phyloP scores from a whole-genome alignment of 37 sponge, comb jelly and placozoan species.

The Bolinopsis microptera region DNA sequence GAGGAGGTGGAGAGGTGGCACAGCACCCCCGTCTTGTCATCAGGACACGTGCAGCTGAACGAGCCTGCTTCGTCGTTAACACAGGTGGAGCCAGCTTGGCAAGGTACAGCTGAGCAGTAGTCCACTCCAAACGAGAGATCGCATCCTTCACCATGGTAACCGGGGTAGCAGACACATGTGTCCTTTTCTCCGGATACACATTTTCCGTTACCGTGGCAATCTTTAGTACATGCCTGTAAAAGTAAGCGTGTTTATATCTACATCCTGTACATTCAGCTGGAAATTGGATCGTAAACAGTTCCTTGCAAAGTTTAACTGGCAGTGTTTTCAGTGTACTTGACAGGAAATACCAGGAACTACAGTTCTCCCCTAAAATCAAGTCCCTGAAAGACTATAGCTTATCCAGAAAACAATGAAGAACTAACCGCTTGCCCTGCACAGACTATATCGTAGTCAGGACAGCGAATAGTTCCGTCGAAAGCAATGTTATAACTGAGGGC shows the following conservation, averaged over 20 bases:
- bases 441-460: background rate
- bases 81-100: background rate
- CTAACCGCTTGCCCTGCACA: background rate
- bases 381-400: no score
- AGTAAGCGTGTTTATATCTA: background rate
- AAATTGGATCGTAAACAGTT: background rate
- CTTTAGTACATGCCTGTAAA: background rate
- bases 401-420: no score
- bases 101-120: background rate
- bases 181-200: background rate
- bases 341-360: no score
- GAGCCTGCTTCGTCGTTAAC: constrained; percentile 1
- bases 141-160: background rate
- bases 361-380: no score
- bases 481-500: background rate
- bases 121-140: background rate
- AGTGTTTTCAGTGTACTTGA: no score
- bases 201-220: constrained; percentile 13
- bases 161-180: background rate
- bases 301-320: no score
- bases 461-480: background rate
- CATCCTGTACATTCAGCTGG: background rate
- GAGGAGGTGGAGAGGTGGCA: constrained; percentile 14
- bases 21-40: background rate
- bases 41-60: background rate